These are phyloP conservation scores for Teinopalpus imperialis DNA, from an alignment of 2,888 invertebrate genomes.

Conservation along the genomic window DNA sequence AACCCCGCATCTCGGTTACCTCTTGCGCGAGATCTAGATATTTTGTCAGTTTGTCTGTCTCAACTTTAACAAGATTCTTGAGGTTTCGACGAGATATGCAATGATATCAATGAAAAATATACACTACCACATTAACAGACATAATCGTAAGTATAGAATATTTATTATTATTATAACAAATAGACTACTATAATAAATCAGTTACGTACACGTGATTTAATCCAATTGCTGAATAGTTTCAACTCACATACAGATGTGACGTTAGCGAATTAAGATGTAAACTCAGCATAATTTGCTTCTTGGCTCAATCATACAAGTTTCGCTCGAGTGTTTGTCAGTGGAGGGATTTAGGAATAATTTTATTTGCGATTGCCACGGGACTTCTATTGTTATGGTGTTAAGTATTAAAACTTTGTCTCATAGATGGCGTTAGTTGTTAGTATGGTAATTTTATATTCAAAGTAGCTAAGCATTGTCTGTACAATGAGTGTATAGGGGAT, in stretches of 20 bases:
- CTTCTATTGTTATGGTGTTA: neutral
- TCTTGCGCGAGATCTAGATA: too few species aligned
- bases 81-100: too few species aligned
- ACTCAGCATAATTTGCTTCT: slow-evolving; percentile 38
- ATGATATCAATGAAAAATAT: too few species aligned
- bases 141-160: too few species aligned
- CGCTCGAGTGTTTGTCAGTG: slow-evolving; percentile 5
- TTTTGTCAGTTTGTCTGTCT: too few species aligned
- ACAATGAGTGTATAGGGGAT: too few species aligned
- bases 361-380: neutral
- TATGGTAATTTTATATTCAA: neutral
- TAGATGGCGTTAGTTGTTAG: slow-evolving; percentile 6
- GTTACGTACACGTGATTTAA: slow-evolving; percentile 25
- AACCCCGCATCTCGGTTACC: too few species aligned
- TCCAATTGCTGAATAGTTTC: slow-evolving; percentile 33
- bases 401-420: neutral
- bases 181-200: too few species aligned
- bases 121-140: too few species aligned
- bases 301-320: slow-evolving; percentile 30
- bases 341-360: slow-evolving; percentile 8
- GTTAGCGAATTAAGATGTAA: slow-evolving; percentile 38
- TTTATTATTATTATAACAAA: too few species aligned
- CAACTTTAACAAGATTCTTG: too few species aligned
- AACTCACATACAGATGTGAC: slow-evolving; percentile 35
- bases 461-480: neutral